These are phyloP conservation scores for Lepidurus arcticus DNA, from an alignment of 1,140 invertebrate genomes.

Conservation along the genomic window DNA sequence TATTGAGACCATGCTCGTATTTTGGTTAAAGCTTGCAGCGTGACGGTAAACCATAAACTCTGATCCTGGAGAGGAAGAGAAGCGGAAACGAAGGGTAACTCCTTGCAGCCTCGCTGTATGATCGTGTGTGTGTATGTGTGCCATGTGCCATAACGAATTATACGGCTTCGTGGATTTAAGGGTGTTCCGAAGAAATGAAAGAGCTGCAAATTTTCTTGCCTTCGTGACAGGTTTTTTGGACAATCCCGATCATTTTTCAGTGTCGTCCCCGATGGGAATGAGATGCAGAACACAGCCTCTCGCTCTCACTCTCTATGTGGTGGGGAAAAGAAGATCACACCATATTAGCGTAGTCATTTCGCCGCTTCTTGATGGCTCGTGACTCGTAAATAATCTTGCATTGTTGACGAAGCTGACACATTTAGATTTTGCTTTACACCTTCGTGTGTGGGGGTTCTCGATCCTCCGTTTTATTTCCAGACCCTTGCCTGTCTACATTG, in stretches of 20 bases:
- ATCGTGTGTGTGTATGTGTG: not conserved
- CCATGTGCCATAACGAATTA: not conserved
- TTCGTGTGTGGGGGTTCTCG: too few relatives aligned
- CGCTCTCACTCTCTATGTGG: too few relatives aligned
- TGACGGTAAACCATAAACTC: constrained; percentile 4
- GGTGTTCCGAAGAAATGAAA: not conserved
- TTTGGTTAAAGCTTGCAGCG: not conserved
- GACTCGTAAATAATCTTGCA: too few relatives aligned
- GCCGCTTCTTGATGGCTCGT: too few relatives aligned
- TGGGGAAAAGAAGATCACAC: too few relatives aligned
- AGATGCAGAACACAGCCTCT: not conserved
- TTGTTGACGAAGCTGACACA: too few relatives aligned
- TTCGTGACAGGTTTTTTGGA: not conserved
- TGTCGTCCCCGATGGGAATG: not conserved
- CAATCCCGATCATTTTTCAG: not conserved
- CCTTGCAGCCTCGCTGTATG: not conserved
- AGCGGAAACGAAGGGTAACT: not conserved
- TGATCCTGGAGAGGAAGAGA: not conserved
- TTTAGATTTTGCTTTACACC: too few relatives aligned
- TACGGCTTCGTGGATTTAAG: not conserved
- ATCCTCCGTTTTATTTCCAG: too few relatives aligned
- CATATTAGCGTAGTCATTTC: too few relatives aligned
- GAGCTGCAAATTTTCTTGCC: constrained; percentile 5
- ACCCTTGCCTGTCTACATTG: too few relatives aligned
- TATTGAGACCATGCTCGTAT: not conserved